A percentile compares a stretch with the other conserved stretches of the same genome.
These are phyloP conservation scores for Sycophaga agraensis DNA, from an alignment of 1,140 invertebrate genomes.

Conservation along the genomic window DNA sequence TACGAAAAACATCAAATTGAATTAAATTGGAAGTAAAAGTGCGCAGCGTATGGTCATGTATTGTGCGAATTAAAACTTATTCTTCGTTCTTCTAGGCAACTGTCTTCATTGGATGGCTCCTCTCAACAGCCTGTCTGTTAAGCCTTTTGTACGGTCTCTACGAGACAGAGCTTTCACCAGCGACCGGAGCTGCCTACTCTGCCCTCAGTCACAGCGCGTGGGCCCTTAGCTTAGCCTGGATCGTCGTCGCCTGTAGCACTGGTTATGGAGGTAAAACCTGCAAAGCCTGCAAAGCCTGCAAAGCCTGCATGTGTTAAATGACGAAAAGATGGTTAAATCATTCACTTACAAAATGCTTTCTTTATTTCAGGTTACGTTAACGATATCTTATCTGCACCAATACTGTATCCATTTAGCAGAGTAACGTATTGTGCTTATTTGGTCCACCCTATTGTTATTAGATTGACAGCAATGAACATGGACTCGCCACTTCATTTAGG, in stretches of 20 bases:
- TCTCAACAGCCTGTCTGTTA: constrained; percentile 66
- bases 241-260: constrained; percentile 84
- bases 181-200: constrained; percentile 75
- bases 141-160: constrained; percentile 78
- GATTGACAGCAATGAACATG: constrained; percentile 73
- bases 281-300: no score
- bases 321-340: no score
- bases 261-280: constrained; percentile 89
- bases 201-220: constrained; percentile 82
- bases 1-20: no score
- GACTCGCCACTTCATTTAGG: constrained; percentile 78
- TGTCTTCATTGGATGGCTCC: constrained; percentile 69
- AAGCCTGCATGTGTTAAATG: no score
- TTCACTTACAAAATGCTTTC: no score
- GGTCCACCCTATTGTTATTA: constrained; percentile 77
- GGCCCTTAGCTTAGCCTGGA: constrained; percentile 81
- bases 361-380: constrained; percentile 67
- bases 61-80: no score
- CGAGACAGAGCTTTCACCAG: constrained; percentile 67
- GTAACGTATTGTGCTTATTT: constrained; percentile 83
- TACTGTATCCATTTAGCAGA: constrained; percentile 79
- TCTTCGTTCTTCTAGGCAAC: constrained; percentile 62
- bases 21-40: no score
- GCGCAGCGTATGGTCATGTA: no score
- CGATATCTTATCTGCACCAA: constrained; percentile 70